Evolutionary conservation across 2,113 vertebrate species (phyloP).

Genomic region (Mus pahari): DNA sequence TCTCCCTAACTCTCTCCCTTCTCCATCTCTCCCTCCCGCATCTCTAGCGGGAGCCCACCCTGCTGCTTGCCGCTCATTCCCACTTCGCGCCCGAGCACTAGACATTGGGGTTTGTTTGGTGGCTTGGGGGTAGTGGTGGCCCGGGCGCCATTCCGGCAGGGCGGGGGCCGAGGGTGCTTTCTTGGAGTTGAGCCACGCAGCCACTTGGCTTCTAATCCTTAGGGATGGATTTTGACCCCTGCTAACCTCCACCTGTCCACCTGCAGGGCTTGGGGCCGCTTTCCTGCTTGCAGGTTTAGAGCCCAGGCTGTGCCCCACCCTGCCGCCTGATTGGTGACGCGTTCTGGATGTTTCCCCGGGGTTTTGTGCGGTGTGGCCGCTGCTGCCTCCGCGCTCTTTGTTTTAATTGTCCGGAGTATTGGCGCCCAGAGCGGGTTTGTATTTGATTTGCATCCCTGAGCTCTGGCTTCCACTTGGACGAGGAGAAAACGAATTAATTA

Average conservation of each 20-base stretch:
- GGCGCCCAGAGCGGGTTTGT: slow-evolving; percentile 62
- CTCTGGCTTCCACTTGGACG: slow-evolving; percentile 60
- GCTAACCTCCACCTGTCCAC: slow-evolving; percentile 76
- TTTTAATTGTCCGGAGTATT: slow-evolving; percentile 74
- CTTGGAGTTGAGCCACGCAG: slow-evolving; percentile 48
- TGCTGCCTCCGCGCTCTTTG: slow-evolving; percentile 72
- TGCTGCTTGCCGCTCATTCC: neutral
- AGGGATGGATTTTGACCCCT: slow-evolving; percentile 55
- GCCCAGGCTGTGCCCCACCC: slow-evolving; percentile 63
- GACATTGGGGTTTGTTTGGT: slow-evolving; percentile 56
- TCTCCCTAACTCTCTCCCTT: neutral
- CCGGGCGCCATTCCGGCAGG: slow-evolving; percentile 68
- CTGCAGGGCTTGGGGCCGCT: slow-evolving; percentile 52
- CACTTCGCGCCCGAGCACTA: slow-evolving; percentile 59
- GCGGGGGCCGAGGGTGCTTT: slow-evolving; percentile 51
- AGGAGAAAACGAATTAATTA: slow-evolving; percentile 71
- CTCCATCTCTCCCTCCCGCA: neutral
- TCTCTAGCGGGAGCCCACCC: neutral
- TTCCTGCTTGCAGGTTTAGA: neutral
- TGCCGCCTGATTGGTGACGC: slow-evolving; percentile 39
- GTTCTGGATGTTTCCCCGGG: slow-evolving; percentile 67
- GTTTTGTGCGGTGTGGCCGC: slow-evolving; percentile 66
- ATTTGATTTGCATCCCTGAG: slow-evolving; percentile 66
- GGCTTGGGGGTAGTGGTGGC: neutral
- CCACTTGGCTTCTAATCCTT: neutral